Conservation (phyloP, 2,113 vertebrate species). For the Syngnathus scovelli region DNA sequence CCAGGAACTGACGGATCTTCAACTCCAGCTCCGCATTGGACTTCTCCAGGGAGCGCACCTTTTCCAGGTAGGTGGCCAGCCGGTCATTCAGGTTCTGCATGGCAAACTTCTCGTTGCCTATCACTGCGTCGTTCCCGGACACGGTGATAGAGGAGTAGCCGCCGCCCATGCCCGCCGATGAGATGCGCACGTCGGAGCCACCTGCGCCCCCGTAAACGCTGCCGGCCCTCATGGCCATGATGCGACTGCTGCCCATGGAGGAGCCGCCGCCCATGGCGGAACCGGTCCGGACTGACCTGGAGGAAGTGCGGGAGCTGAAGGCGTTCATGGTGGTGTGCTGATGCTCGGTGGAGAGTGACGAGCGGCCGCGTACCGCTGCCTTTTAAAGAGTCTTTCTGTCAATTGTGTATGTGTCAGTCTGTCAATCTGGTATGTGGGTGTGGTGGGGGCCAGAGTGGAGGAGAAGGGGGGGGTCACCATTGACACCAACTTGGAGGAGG, state of each 20-base stretch:
- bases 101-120: slow-evolving; percentile 67
- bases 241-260: neutral
- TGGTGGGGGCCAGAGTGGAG: neutral
- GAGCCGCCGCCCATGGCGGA: slow-evolving; percentile 2
- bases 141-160: neutral
- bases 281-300: slow-evolving; percentile 40
- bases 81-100: slow-evolving; percentile 76
- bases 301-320: slow-evolving; percentile 15
- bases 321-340: slow-evolving; percentile 21
- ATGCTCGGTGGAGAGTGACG: slow-evolving; percentile 32
- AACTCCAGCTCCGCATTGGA: slow-evolving; percentile 69
- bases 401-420: slow-evolving; percentile 20
- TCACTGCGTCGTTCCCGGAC: neutral
- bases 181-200: slow-evolving; percentile 43
- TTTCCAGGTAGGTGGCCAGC: slow-evolving; percentile 67
- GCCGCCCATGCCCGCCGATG: slow-evolving; percentile 4
- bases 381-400: slow-evolving; percentile 16
- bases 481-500: neutral
- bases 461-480: neutral
- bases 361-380: neutral
- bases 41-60: slow-evolving; percentile 66
- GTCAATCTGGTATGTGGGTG: slow-evolving; percentile 30
- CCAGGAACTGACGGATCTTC: slow-evolving; percentile 67
- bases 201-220: slow-evolving; percentile 49
- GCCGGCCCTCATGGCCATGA: neutral